Evolutionary conservation across 1,140 invertebrate genomes (phyloP), one percentile per base, ranked within the genome.

Genomic region (Coenobita brevimanus): DNA sequence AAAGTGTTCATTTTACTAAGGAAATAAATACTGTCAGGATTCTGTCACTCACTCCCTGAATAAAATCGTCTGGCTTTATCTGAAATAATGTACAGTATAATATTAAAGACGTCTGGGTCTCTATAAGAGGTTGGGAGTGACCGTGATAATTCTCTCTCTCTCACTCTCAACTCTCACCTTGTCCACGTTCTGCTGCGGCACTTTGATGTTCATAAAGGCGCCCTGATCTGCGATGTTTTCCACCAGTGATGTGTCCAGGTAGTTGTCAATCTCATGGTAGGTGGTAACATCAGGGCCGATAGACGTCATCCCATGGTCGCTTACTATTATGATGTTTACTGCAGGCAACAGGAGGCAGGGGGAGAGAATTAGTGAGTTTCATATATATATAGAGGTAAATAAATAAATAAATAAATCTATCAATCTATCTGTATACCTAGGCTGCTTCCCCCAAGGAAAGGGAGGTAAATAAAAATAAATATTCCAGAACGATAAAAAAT

Each of bases 231-330:
- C 88, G 21, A 92, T 90, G 41, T 90, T 89, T 24, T 91, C 85
- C 4, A 92, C 90, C 27, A 92, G 91, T 17, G 76, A 79, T n/a
- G 83, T 54, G 71, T 91, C 82, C 10, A 93, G 36, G 69, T 91
- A 90, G 41, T 91, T 78, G 8, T 91, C 91, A 3, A 93, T 87
- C 76, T 92, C 89, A 6, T 93, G 90, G 4, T 89, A 84, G 0
- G 91, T 87, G 27, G 91, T 89, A 8, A 73, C 85, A 0, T 50
- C 46, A 8, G 81, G 85, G 21, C 90, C 91, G 10, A 92, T 91
- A 36, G 88, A 62, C 15, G 92, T 92, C 93, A 93, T 93, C 38
- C 93, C 93, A 89, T 93, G 93, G 88, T 94, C 93, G 60, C 93
- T 93, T 27, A 93, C 81, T 36, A 94, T 91, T 30, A 94, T 91